These are phyloP conservation scores for Pteronotus mesoamericanus DNA, from an alignment of 2,797 vertebrate species.

Conservation along the genomic window DNA sequence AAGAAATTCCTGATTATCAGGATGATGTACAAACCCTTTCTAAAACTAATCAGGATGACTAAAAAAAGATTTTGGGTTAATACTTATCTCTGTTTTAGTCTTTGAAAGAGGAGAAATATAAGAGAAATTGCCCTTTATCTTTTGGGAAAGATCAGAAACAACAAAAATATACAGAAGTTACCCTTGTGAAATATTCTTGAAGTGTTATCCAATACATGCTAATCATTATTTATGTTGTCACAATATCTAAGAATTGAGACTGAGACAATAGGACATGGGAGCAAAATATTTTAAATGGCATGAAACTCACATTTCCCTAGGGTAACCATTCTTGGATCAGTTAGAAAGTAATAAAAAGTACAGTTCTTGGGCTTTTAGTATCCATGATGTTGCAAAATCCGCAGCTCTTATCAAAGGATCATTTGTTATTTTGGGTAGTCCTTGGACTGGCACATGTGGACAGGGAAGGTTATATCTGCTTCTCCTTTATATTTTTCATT, in stretches of 20 bases:
- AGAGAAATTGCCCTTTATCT: neutral
- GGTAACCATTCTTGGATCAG: neutral
- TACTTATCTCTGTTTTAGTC: neutral
- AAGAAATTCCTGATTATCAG: neutral
- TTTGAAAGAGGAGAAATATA: neutral
- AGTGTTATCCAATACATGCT: neutral
- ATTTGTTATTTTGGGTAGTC: neutral
- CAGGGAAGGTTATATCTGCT: neutral
- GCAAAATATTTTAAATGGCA: constrained; percentile 23
- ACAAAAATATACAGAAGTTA: constrained; percentile 11
- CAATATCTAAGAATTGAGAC: constrained; percentile 20
- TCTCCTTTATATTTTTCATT: constrained; percentile 3
- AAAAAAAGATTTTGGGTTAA: neutral
- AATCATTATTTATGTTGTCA: constrained; percentile 54
- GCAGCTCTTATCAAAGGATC: neutral
- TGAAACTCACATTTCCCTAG: constrained; percentile 20
- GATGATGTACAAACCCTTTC: neutral
- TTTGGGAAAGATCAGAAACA: constrained; percentile 28
- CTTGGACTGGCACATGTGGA: neutral
- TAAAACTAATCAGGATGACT: neutral
- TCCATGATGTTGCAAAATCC: neutral
- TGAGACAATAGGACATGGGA: neutral
- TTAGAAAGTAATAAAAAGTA: constrained; percentile 14
- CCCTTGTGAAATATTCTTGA: neutral
- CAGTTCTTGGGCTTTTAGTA: neutral